Evolutionary conservation across 2,888 invertebrate species (phyloP).

Genomic region (Brenthis hecate): DNA sequence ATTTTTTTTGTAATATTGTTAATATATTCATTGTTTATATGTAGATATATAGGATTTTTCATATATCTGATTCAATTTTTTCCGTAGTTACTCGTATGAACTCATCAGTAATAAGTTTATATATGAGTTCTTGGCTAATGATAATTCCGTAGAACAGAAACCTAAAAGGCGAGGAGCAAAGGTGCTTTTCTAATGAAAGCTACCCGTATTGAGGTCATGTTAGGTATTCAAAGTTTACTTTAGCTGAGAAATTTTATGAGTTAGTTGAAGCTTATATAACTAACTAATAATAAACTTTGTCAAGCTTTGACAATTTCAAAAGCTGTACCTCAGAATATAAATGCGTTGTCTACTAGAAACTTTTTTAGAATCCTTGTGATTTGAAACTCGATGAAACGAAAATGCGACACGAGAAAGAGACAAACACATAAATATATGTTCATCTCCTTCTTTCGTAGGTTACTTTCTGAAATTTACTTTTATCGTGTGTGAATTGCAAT

Average conservation of each 20-base stretch:
- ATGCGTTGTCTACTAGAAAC: neutral
- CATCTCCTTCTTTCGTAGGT: too few species aligned
- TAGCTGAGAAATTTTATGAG: slow-evolving; percentile 9
- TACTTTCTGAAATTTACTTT: too few species aligned
- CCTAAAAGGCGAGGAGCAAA: neutral
- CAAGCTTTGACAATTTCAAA: slow-evolving; percentile 5
- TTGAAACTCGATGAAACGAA: too few species aligned
- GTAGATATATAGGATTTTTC: too few species aligned
- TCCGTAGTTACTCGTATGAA: neutral
- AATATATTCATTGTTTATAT: too few species aligned
- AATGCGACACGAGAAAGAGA: too few species aligned
- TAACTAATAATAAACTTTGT: slow-evolving; percentile 8
- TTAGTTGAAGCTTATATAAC: slow-evolving; percentile 11
- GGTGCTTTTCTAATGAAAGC: neutral
- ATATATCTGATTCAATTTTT: neutral
- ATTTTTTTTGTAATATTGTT: neutral
- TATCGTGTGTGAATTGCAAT: too few species aligned
- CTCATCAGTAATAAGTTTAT: neutral
- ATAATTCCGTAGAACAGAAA: neutral
- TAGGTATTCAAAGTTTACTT: slow-evolving; percentile 11
- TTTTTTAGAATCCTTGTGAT: too few species aligned
- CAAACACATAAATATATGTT: too few species aligned
- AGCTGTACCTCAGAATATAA: neutral
- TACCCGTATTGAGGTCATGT: neutral
- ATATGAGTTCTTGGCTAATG: neutral